These are phyloP conservation scores for Berghia stephanieae DNA, from an alignment of 1,140 invertebrate species.

Conservation along the genomic window DNA sequence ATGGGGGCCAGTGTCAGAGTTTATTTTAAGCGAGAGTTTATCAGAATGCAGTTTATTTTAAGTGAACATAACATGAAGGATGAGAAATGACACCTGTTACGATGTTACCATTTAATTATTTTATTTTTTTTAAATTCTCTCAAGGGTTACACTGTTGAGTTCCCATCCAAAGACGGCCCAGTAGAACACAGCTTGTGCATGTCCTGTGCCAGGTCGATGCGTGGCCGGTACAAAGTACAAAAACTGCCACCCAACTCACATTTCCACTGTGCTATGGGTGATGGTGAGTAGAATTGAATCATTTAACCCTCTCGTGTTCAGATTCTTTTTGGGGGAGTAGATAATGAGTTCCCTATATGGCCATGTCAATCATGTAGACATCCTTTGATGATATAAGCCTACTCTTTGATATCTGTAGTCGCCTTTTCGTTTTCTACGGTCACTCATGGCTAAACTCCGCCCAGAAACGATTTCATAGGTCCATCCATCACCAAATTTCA, in stretches of 20 bases:
- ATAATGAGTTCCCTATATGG: too few species aligned
- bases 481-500: too few species aligned
- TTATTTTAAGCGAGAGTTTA: too few species aligned
- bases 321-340: too few species aligned
- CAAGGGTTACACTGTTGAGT: slow-evolving; percentile 61
- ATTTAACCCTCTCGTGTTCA: neutral
- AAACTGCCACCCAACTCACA: slow-evolving; percentile 49
- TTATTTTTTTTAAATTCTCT: slow-evolving; percentile 14
- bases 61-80: neutral
- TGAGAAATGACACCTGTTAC: neutral
- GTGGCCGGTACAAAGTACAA: slow-evolving; percentile 59
- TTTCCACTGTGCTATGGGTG: slow-evolving; percentile 65
- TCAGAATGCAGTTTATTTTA: too few species aligned
- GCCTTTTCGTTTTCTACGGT: too few species aligned
- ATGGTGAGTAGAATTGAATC: slow-evolving; percentile 48
- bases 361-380: too few species aligned
- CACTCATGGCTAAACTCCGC: too few species aligned
- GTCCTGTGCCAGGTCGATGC: slow-evolving; percentile 64
- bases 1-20: too few species aligned
- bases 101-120: neutral
- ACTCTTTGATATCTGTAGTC: too few species aligned
- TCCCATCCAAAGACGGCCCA: slow-evolving; percentile 33
- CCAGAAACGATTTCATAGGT: too few species aligned
- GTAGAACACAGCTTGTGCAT: slow-evolving; percentile 55
- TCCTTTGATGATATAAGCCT: too few species aligned